These are phyloP conservation scores for Alligator sinensis DNA, from an alignment of 2,113 vertebrate species.

Conservation along the genomic window DNA sequence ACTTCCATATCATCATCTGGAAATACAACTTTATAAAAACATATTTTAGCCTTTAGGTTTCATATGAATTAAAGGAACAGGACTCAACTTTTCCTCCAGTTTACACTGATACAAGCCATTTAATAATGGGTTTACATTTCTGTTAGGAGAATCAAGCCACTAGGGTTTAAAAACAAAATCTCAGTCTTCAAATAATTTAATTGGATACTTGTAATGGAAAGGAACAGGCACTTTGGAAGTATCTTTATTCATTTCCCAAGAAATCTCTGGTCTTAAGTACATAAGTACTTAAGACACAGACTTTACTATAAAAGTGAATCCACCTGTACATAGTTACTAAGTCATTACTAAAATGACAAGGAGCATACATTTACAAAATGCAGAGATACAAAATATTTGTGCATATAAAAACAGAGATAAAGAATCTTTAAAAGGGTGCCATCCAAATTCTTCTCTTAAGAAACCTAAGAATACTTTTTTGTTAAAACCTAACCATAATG, in stretches of 20 bases:
- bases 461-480: rapidly evolving
- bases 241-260: not conserved
- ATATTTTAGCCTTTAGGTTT: not conserved
- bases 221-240: not conserved
- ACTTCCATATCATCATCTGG: constrained; percentile 28
- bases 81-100: not conserved
- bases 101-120: not conserved
- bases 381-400: not conserved
- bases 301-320: not conserved
- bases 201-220: not conserved
- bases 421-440: not conserved
- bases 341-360: not conserved
- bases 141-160: not conserved
- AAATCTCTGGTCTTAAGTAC: not conserved
- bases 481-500: not conserved
- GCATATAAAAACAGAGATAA: not conserved
- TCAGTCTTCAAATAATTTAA: not conserved
- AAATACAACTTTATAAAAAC: not conserved
- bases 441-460: not conserved
- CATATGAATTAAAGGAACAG: not conserved
- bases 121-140: not conserved
- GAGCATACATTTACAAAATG: not conserved
- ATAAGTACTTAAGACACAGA: not conserved
- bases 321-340: not conserved
- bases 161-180: not conserved